Evolutionary conservation across 1,140 invertebrate genomes (phyloP).

Genomic region (Bilobella aurantiaca): DNA sequence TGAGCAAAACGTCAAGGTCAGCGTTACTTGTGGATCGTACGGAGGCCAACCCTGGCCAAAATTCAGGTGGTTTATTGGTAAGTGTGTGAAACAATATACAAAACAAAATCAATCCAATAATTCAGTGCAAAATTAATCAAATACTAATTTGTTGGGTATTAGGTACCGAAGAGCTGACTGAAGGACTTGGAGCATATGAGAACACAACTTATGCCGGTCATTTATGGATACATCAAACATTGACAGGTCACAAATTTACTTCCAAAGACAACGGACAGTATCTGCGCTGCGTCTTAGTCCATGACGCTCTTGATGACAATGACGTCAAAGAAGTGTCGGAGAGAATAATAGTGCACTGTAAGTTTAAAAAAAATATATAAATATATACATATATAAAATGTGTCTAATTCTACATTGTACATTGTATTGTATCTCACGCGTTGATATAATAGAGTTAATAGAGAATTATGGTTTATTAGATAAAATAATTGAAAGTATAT

Average conservation of each 20-base stretch:
- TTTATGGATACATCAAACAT: constrained; percentile 22
- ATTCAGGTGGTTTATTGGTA: constrained; percentile 33
- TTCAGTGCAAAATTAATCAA: neutral
- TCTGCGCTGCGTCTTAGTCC: constrained; percentile 26
- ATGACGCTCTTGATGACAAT: constrained; percentile 21
- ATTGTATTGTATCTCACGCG: too few relatives aligned
- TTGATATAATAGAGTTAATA: too few relatives aligned
- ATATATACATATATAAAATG: too few relatives aligned
- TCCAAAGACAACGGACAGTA: constrained; percentile 28
- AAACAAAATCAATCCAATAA: neutral
- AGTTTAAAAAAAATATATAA: too few relatives aligned
- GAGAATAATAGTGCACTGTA: constrained; percentile 27
- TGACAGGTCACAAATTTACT: constrained; percentile 19
- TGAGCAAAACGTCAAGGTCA: neutral
- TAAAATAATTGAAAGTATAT: too few relatives aligned
- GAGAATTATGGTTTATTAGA: too few relatives aligned
- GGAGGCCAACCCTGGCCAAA: constrained; percentile 27
- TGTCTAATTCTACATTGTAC: too few relatives aligned
- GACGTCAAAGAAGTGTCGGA: constrained; percentile 22
- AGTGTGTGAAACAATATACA: neutral
- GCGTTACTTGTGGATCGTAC: constrained; percentile 21
- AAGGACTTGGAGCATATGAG: neutral
- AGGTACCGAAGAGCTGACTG: neutral
- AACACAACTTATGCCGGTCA: constrained; percentile 1
- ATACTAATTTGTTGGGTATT: neutral